Conservation (phyloP, 2,888 invertebrate species). For the Villa cingulata region DNA sequence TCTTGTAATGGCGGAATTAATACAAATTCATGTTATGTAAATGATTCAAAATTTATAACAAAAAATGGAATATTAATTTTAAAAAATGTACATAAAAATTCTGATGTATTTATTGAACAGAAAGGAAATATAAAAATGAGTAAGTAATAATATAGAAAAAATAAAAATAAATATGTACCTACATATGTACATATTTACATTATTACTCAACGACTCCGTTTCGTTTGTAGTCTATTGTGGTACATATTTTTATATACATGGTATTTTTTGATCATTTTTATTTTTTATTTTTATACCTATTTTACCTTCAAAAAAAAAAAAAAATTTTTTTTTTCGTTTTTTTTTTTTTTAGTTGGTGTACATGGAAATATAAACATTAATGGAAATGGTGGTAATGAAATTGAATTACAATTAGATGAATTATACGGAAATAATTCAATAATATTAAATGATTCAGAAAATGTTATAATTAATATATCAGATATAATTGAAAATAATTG, state of each 20-base stretch:
- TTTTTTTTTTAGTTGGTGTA: conserved; percentile 25
- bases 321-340: neutral
- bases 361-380: conserved; percentile 28
- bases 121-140: conserved; percentile 30
- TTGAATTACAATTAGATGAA: conserved; percentile 31
- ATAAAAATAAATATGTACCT: no score
- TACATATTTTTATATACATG: no score
- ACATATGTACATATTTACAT: no score
- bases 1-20: conserved; percentile 25
- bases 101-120: conserved; percentile 23
- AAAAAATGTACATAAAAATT: conserved; percentile 30
- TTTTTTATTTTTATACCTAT: neutral
- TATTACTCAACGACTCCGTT: no score
- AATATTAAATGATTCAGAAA: conserved; percentile 20
- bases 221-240: no score
- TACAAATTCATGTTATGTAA: conserved; percentile 30
- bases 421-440: conserved; percentile 26
- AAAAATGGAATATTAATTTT: conserved; percentile 25
- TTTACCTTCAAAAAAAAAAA: no score
- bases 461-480: conserved; percentile 28
- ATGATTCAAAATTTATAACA: conserved; percentile 28
- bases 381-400: conserved; percentile 25
- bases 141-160: conserved; percentile 17
- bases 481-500: conserved; percentile 27
- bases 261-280: no score